Evolutionary conservation across 2,888 invertebrate species (phyloP).

Genomic region (Ormyrus thymus): DNA sequence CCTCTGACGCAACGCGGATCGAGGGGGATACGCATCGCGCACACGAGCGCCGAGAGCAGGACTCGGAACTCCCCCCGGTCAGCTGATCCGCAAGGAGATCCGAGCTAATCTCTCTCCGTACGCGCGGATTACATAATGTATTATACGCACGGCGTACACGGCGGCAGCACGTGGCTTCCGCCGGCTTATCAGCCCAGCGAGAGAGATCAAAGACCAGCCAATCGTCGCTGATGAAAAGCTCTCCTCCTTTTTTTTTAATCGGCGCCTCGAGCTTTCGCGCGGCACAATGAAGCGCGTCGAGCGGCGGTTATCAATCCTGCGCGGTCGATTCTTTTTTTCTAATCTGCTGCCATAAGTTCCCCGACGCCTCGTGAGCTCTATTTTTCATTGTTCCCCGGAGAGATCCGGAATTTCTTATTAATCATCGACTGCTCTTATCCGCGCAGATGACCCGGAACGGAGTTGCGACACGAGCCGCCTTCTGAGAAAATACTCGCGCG

Average conservation of each 20-base stretch:
- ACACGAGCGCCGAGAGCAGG: no score
- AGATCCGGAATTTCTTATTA: not conserved
- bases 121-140: conserved; percentile 2
- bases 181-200: not conserved
- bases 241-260: conserved; percentile 19
- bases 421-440: not conserved
- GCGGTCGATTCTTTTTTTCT: not conserved
- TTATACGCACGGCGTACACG: not conserved
- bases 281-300: conserved; percentile 2
- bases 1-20: no score
- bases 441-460: conserved; percentile 10
- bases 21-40: no score
- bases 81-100: no score
- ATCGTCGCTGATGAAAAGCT: conserved; percentile 17
- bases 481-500: not conserved
- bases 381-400: not conserved
- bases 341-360: not conserved
- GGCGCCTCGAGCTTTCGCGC: not conserved
- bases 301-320: no score
- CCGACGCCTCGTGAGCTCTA: not conserved
- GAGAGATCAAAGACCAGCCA: conserved; percentile 49
- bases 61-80: no score
- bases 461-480: not conserved
- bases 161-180: conserved; percentile 20
- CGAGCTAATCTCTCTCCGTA: no score